Evolutionary conservation across 2,888 invertebrate genomes (phyloP), one percentile per base, ranked within the genome.

Genomic region (Dorcus parallelipipedus): DNA sequence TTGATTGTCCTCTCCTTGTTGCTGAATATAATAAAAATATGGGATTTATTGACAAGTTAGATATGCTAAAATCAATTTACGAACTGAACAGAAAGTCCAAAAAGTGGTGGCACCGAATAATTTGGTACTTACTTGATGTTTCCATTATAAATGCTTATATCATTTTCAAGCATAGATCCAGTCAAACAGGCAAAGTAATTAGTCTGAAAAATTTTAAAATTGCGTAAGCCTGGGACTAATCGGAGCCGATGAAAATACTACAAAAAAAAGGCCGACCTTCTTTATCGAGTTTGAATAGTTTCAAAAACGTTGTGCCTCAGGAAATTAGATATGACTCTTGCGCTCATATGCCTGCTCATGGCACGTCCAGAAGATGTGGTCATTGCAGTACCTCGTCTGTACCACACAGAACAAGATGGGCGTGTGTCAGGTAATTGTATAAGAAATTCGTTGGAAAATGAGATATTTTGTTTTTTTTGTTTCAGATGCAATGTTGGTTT

Each of bases 41-140:
- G 52, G 60, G 60, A 23, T 62, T 20, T 39, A 60, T 63, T n/a
- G 60, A 58, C 52, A 45, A 61, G 38, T 38, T 52, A 23, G 58
- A 62, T 54, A 50, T 54, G 52, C 39, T 58, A 14, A 39, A 40
- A 26, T 33, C 23, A 26, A 14, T 39, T 26, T 59, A 63, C 39
- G 49, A 52, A 51, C 40, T 63, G n/a, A 40, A 63, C 41, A 33
- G 61, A 23, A 61, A 59, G 48, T 56, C 56, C 7, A 52, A 52
- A 9, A 63, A 61, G 43, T 63, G 59, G 63, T 61, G 59, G 59
- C 59, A 59, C 43, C 38, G 61, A 38, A 45, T 63, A 9, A 52
- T 62, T 10, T 61, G 52, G 45, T 49, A 56, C 10, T 51, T 62
- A 14, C 6, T 58, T 9, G 58, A 58, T 33, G 10, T 58, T 3